phyloP scores from a whole-genome alignment of 2,797 vertebrate genomes.

The Atherinosoma microstoma region DNA sequence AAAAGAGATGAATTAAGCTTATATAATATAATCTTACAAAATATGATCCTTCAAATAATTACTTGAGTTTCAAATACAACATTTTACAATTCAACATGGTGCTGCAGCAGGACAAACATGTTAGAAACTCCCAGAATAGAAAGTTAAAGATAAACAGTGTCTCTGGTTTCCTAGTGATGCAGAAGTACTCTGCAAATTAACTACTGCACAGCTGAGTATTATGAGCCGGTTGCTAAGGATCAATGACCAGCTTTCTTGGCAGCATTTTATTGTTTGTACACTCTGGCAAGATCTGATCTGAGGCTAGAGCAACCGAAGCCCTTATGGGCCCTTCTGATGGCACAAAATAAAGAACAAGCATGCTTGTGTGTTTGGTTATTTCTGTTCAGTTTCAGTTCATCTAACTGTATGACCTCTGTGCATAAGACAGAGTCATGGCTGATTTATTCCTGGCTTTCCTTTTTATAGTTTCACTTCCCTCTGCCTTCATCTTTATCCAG shows the following conservation, averaged over 20 bases:
- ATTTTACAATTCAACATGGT: too few species aligned
- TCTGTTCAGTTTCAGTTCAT: constrained; percentile 10
- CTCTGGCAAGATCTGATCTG: not conserved
- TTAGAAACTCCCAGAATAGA: not conserved
- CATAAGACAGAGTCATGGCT: not conserved
- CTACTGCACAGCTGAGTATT: constrained; percentile 18
- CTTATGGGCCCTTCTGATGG: not conserved
- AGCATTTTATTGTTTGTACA: not conserved
- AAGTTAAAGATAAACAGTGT: constrained; percentile 6
- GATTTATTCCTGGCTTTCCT: constrained; percentile 22
- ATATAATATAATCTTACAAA: too few species aligned
- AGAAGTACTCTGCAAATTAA: not conserved
- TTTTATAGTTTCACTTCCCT: constrained; percentile 54
- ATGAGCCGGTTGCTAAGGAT: constrained; percentile 36
- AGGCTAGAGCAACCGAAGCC: not conserved
- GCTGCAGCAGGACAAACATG: not conserved
- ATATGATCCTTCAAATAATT: not conserved
- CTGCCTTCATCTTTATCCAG: not conserved
- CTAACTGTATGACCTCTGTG: constrained; percentile 4
- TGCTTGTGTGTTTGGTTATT: not conserved
- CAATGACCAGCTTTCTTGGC: not conserved
- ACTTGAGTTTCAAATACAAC: not conserved
- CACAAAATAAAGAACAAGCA: not conserved
- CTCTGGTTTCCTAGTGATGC: not conserved
- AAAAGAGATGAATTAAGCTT: not conserved